A percentile compares a stretch with the other conserved stretches of the same genome.
These are phyloP conservation scores for Platichthys stellatus DNA, from an alignment of 2,113 vertebrate genomes.

Conservation along the genomic window DNA sequence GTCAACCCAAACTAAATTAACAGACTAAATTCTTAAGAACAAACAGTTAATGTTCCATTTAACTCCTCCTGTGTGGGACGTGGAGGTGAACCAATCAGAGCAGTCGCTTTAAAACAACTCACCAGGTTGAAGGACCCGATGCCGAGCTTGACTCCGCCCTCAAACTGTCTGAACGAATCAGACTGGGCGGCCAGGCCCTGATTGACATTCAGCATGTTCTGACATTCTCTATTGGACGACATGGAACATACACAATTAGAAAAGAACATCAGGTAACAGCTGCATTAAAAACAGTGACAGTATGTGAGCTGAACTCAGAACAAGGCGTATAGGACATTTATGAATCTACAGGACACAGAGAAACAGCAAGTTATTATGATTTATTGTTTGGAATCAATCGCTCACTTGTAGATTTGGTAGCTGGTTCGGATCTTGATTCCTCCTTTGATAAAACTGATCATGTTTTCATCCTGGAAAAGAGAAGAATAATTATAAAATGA, in stretches of 20 bases:
- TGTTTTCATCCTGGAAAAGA: conserved; percentile 92
- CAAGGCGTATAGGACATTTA: too few relatives aligned
- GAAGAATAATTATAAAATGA: too few relatives aligned
- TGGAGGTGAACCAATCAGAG: not conserved
- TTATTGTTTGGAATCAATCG: not conserved
- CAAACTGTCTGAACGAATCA: conserved; percentile 89
- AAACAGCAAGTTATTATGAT: too few relatives aligned
- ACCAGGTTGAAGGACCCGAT: conserved; percentile 97
- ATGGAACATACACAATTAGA: not conserved
- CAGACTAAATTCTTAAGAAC: too few relatives aligned
- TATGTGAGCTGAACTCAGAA: too few relatives aligned
- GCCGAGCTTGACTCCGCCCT: conserved; percentile 95
- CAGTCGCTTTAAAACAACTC: conserved; percentile 39
- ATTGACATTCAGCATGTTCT: conserved; percentile 85
- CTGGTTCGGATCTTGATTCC: conserved; percentile 96
- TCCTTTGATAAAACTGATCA: conserved; percentile 98
- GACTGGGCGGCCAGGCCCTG: conserved; percentile 80
- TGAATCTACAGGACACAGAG: too few relatives aligned
- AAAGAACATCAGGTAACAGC: not conserved
- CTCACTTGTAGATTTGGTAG: conserved; percentile 98
- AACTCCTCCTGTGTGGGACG: not conserved
- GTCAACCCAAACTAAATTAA: too few relatives aligned
- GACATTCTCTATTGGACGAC: conserved; percentile 87
- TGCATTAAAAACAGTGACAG: not conserved
- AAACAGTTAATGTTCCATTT: too few relatives aligned